Evolutionary conservation across 2,888 invertebrate species (phyloP).

Genomic region (Tetranychus truncatus): DNA sequence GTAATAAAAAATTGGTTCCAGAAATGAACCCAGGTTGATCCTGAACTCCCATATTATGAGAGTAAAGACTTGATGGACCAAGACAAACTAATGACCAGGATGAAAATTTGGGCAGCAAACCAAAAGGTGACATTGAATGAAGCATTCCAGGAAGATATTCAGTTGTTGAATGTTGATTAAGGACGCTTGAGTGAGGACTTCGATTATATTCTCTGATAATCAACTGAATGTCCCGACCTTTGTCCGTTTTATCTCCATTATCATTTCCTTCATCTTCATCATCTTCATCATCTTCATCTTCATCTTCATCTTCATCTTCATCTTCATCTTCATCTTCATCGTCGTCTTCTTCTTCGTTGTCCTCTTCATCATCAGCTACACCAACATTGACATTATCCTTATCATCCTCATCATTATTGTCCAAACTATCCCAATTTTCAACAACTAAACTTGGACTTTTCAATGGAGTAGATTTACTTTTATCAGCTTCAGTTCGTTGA

Average conservation of each 20-base stretch:
- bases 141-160: constrained; percentile 83
- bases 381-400: background rate
- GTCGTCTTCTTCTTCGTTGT: background rate
- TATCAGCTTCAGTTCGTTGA: background rate
- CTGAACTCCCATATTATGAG: constrained; percentile 50
- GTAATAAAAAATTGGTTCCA: constrained; percentile 71
- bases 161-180: constrained; percentile 44
- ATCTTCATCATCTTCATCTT: background rate
- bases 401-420: constrained; percentile 12
- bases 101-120: constrained; percentile 60
- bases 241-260: background rate
- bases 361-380: background rate
- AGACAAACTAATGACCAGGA: constrained; percentile 78
- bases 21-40: constrained; percentile 79
- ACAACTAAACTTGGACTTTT: background rate
- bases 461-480: background rate
- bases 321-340: background rate
- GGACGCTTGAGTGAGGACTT: constrained; percentile 11
- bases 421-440: constrained; percentile 8
- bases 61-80: constrained; percentile 74
- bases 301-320: background rate
- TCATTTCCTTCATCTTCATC: constrained; percentile 9
- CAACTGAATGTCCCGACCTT: constrained; percentile 4
- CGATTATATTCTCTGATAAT: constrained; percentile 21
- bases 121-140: constrained; percentile 53